Conservation (phyloP, 2,113 vertebrate genomes). For the Falcunculus frontatus region DNA sequence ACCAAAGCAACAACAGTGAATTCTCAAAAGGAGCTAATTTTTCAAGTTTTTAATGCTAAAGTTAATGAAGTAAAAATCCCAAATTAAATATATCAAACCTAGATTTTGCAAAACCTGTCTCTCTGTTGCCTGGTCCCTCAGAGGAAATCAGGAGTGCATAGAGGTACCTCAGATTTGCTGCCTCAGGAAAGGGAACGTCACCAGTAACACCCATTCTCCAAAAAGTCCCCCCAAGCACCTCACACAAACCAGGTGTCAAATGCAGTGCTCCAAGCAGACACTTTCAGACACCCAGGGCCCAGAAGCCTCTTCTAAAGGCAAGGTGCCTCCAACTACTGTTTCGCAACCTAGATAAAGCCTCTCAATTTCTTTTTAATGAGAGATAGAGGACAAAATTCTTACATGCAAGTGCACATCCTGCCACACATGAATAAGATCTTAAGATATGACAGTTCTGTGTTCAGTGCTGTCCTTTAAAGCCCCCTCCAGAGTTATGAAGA, state of each 20-base stretch:
- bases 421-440: background rate
- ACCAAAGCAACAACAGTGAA: background rate
- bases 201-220: background rate
- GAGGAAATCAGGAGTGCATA: background rate
- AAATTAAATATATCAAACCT: background rate
- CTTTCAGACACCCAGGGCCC: background rate
- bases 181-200: background rate
- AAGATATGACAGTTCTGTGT: background rate
- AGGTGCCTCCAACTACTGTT: background rate
- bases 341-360: background rate
- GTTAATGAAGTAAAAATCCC: background rate
- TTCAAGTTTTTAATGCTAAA: background rate
- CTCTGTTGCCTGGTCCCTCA: background rate
- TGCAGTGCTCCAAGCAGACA: background rate
- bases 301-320: background rate
- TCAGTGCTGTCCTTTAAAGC: background rate
- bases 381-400: background rate
- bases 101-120: background rate
- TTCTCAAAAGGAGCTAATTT: background rate
- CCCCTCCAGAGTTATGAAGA: rapidly evolving
- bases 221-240: background rate
- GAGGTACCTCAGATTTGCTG: background rate
- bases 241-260: background rate
- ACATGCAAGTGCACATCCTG: background rate
- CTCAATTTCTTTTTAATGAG: background rate